Base-by-base conservation (phyloP, 1,140 invertebrate genomes). In the Neomicropteryx cornuta region DNA sequence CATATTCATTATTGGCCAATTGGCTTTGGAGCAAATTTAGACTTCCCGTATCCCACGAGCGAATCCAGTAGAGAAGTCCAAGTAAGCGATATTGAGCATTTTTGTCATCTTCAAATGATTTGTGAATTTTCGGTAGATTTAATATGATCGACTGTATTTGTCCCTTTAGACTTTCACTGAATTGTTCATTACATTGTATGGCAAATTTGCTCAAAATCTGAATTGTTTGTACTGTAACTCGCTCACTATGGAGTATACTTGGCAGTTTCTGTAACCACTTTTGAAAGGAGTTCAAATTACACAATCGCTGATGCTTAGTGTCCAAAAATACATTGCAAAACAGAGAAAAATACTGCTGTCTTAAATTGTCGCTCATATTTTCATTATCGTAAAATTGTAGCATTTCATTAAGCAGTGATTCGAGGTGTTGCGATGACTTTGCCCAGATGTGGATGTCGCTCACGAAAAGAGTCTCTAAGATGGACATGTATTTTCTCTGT, bases 201-300 rank as follows among this genome's bases (percentile, higher is more conserved):
- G 61, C 59, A 56, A 69, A 66, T 40, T 53, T 54, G 17, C 62
- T 56, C 33, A 69, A 48, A 10, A 66, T 66, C 44, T 68, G 44
- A 29, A 70, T 49, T 17, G 60, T 60, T 47, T 64, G 52, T 5
- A 45, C 32, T 33, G 56, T 56, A 33, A 71, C 43, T 28, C 51
- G 46, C 21, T 56, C 41, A 31, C 56, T 44, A 19, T 66, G 52
- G 23, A 72, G 55, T 33, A 70, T 64, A 41, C 66, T 54, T 3
- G 67, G 62, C 28, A 72, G 46, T 32, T 59, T 53, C 34, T 51
- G 54, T 2, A 70, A 42, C 68, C 69, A 72, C 17, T 41, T 42
- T 35, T 60, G 48, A 50, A 60, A 70, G 28, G 49, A 46, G 17
- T 54, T 45, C 47, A 41, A 51, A 5, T 42, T 37, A 46, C 65